Conservation (phyloP, 2,113 vertebrate species). For the Centrocercus urophasianus region DNA sequence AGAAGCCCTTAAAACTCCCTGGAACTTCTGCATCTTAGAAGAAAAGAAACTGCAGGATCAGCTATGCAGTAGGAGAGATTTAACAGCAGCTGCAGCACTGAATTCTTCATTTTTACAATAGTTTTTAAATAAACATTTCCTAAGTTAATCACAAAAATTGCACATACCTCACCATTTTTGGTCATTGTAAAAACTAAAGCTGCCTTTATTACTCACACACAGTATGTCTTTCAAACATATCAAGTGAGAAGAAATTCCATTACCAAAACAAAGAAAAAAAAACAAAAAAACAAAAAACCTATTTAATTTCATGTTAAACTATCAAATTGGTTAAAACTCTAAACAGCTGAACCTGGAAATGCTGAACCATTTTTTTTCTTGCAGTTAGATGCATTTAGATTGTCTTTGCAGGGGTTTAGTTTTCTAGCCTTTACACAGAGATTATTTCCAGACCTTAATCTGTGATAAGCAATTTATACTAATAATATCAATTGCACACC, state of each 20-base stretch:
- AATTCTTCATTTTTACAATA: background rate
- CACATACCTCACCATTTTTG: fast-evolving
- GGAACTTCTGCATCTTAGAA: background rate
- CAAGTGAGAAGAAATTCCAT: background rate
- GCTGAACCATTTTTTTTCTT: background rate
- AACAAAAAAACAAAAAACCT: background rate
- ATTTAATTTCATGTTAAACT: background rate
- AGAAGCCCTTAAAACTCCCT: background rate
- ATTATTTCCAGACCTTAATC: background rate
- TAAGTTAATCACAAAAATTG: background rate
- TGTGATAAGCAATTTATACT: background rate
- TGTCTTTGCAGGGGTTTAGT: background rate
- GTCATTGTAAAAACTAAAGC: background rate
- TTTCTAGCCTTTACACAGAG: background rate
- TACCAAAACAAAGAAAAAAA: background rate
- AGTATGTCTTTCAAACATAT: background rate
- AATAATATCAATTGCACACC: background rate
- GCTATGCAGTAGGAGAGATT: background rate
- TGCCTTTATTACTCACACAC: background rate
- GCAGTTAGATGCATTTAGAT: background rate
- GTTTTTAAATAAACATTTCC: background rate
- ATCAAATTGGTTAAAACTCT: background rate
- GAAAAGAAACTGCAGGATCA: background rate
- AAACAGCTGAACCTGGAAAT: background rate
- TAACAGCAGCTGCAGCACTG: background rate